A percentile compares a stretch with the other conserved stretches of the same genome.
These are phyloP conservation scores for Bombus turneri DNA, from an alignment of 1,140 invertebrate genomes.

Conservation along the genomic window DNA sequence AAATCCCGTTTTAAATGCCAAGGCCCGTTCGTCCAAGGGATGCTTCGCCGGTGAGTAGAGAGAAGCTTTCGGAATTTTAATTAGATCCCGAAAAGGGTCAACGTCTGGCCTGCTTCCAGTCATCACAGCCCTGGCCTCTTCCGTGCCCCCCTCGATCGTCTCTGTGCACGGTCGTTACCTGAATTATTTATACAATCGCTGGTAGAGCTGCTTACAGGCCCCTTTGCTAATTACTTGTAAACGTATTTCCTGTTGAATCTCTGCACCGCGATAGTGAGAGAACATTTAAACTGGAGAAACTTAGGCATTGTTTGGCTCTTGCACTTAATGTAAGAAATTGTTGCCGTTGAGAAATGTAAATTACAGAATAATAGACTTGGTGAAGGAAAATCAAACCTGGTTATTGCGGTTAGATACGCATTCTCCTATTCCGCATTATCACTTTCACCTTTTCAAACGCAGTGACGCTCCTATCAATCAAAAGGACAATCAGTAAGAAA, in stretches of 20 bases:
- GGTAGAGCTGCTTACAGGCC: neutral
- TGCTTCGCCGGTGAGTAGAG: constrained; percentile 91
- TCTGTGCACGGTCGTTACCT: neutral
- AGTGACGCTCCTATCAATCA: too few relatives aligned
- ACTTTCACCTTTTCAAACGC: too few relatives aligned
- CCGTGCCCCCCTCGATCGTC: neutral
- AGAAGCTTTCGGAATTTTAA: constrained; percentile 46
- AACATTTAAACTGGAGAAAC: neutral
- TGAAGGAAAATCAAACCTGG: too few relatives aligned
- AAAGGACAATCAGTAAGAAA: too few relatives aligned
- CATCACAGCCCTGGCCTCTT: constrained; percentile 12
- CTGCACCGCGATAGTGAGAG: neutral
- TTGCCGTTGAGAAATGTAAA: neutral
- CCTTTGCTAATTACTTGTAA: constrained; percentile 2
- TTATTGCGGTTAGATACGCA: too few relatives aligned
- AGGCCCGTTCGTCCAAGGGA: constrained; percentile 93
- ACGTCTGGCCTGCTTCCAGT: neutral
- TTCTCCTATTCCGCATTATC: too few relatives aligned
- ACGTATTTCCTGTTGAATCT: constrained; percentile 1
- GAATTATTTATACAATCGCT: constrained; percentile 50
- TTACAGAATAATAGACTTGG: too few relatives aligned
- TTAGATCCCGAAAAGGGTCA: constrained; percentile 26
- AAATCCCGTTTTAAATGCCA: constrained; percentile 95
- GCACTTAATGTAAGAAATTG: neutral
- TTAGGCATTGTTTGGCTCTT: too few relatives aligned